Evolutionary conservation across 2,797 vertebrate genomes (phyloP).

Genomic region (Acanthopagrus latus): DNA sequence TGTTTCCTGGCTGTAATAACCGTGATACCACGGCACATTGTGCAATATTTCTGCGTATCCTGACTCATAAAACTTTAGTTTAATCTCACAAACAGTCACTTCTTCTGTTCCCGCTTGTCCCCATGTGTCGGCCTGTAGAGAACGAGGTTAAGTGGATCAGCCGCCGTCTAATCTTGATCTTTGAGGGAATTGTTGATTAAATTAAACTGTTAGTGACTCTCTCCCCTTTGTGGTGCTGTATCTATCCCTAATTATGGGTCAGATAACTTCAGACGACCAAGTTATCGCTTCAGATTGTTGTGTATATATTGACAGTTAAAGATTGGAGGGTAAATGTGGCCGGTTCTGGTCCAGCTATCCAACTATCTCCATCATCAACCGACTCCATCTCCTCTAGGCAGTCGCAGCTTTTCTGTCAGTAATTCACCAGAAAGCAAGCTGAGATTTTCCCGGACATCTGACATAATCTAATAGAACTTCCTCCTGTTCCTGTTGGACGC

Average conservation of each 20-base stretch:
- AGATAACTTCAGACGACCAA: background rate
- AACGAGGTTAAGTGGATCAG: slow-evolving; percentile 25
- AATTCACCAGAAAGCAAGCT: background rate
- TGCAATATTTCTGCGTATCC: background rate
- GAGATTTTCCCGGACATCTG: background rate
- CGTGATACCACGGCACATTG: background rate
- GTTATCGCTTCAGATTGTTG: background rate
- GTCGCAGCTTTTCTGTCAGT: background rate
- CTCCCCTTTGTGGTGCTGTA: background rate
- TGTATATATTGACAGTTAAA: background rate
- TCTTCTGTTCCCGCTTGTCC: background rate
- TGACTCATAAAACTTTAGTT: background rate
- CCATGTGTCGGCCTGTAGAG: background rate
- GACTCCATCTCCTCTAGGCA: background rate
- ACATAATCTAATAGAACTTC: background rate
- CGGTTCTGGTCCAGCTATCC: background rate
- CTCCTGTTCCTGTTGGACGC: background rate
- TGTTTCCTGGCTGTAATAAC: background rate
- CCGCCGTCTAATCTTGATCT: background rate
- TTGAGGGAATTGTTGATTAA: background rate
- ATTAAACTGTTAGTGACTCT: background rate
- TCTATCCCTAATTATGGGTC: background rate
- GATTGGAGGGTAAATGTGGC: background rate
- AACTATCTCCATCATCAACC: too few species aligned
- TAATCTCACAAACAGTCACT: background rate